A percentile compares a stretch with the other conserved stretches of the same genome.
phyloP scores from a whole-genome alignment of 1,140 invertebrate species.

The Teleogryllus occipitalis region DNA sequence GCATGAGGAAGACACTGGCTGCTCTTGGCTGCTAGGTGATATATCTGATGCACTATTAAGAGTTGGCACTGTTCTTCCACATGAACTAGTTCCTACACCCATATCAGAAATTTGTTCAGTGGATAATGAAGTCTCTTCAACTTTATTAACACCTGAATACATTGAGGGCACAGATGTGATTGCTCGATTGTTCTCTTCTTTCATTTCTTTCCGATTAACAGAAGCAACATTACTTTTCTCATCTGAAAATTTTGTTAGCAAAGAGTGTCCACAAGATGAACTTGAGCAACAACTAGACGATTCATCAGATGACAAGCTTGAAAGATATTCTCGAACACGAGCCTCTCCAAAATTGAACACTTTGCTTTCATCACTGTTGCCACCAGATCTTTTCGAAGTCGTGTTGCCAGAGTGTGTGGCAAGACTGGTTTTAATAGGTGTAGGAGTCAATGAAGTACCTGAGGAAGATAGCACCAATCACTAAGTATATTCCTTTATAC shows the following conservation, averaged over 20 bases:
- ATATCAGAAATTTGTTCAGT: background rate
- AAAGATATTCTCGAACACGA: conserved; percentile 44
- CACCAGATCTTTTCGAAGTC: conserved; percentile 3
- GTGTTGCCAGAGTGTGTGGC: background rate
- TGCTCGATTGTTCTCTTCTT: background rate
- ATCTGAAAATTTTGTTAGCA: background rate
- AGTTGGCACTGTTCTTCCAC: background rate
- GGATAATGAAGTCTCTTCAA: background rate
- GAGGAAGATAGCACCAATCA: background rate
- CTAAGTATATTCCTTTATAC: too few relatives aligned
- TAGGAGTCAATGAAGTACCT: conserved; percentile 31
- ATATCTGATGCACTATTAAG: too few relatives aligned
- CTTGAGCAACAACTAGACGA: background rate
- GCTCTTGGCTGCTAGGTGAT: background rate
- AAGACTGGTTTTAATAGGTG: conserved; percentile 25
- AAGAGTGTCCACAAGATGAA: background rate
- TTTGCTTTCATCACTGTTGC: conserved; percentile 25
- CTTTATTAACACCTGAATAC: background rate
- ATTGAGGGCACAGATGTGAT: background rate
- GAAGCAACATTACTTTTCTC: background rate
- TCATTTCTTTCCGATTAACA: conserved; percentile 11
- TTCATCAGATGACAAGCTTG: conserved; percentile 37
- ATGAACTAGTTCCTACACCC: background rate
- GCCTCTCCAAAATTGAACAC: conserved; percentile 48
- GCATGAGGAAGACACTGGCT: background rate